Base-by-base conservation (phyloP, 2,113 vertebrate species). In the Bujurquina vittata region DNA sequence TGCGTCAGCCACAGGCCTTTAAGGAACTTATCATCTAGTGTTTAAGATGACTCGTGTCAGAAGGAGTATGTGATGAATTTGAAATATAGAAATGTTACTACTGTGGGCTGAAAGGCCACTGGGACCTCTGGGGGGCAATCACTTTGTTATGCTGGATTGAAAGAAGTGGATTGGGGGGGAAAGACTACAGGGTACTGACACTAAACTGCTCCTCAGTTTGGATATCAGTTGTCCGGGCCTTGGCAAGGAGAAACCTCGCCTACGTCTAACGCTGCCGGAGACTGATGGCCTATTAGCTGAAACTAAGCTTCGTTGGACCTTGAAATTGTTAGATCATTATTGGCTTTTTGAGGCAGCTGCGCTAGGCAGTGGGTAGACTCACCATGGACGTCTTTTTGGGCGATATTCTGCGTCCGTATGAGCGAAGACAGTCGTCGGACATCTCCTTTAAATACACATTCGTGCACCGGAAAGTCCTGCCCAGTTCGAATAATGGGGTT, bases 361-460 rank as follows among this genome's bases (percentile, higher is more conserved):
- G 46, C 67, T 31, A 35, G 67, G 5, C 59, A 60, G 74, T 58
- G 59, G 65, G 1, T 12, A 7, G 43, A 90, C 97, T 97, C 92
- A 99, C 98, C 98, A 87, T 99, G 98, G 72, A 95, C 93, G 93
- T 99, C 98, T 85, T 99, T 99, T 95, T 98, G 98, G 29, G 97
- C 95, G 91, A 99, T 99, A 82, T 97, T 97, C 93, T 99, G 98
- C 3, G 97, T 99, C 85, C 98, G 96, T 94, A 99, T 99, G 81
- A 99, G 96, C 4, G 98, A 98, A 4, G 98, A 99, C 76, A 99
- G 95, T 8, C 96, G 95, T 84, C 98, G 92, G 87, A 99, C 97
- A 89, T 99, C 98, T 56, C 98, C 98, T 90, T 97, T 97, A 91
- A 98, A 99, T 61, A 99, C 98, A 88, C 97, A 97, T 93, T 99